Conservation (phyloP, 2,888 invertebrate genomes). For the Ennomos fuscantarius region DNA sequence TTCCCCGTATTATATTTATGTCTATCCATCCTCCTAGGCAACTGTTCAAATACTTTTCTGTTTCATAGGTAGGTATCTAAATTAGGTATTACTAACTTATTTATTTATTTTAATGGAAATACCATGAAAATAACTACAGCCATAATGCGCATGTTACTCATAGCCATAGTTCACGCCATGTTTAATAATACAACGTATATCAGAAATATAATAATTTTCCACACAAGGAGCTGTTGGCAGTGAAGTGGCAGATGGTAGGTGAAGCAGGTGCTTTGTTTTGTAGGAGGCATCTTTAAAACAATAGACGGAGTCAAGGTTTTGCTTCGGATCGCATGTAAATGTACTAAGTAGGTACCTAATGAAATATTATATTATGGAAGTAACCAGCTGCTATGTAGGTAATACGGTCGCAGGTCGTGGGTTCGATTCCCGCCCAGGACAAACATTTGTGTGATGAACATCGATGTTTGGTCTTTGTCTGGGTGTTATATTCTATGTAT, state of each 20-base stretch:
- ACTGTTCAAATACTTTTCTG: too few relatives aligned
- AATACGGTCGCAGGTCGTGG: too few relatives aligned
- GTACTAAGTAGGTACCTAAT: not conserved
- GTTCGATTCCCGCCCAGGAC: too few relatives aligned
- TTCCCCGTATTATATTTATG: too few relatives aligned
- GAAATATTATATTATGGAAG: not conserved
- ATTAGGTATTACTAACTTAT: too few relatives aligned
- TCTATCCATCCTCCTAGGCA: too few relatives aligned
- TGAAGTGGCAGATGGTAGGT: conserved; percentile 11
- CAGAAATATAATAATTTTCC: conserved; percentile 33
- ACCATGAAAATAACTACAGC: conserved; percentile 15
- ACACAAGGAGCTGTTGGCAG: conserved; percentile 6
- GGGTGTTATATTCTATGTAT: too few relatives aligned
- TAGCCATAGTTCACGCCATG: too few relatives aligned
- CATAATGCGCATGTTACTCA: conserved; percentile 34
- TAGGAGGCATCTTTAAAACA: conserved; percentile 29
- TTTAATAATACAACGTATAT: conserved; percentile 16
- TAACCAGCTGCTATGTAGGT: not conserved
- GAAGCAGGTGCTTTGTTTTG: conserved; percentile 27
- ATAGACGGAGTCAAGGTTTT: conserved; percentile 27
- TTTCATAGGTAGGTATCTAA: too few relatives aligned
- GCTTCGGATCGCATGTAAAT: conserved; percentile 7
- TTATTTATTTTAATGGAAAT: conserved; percentile 9
- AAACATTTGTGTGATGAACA: too few relatives aligned
- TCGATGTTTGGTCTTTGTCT: too few relatives aligned